Evolutionary conservation across 2,797 vertebrate species (phyloP), one percentile per base, ranked within the genome.

Genomic region (Neopelma chrysocephalum): DNA sequence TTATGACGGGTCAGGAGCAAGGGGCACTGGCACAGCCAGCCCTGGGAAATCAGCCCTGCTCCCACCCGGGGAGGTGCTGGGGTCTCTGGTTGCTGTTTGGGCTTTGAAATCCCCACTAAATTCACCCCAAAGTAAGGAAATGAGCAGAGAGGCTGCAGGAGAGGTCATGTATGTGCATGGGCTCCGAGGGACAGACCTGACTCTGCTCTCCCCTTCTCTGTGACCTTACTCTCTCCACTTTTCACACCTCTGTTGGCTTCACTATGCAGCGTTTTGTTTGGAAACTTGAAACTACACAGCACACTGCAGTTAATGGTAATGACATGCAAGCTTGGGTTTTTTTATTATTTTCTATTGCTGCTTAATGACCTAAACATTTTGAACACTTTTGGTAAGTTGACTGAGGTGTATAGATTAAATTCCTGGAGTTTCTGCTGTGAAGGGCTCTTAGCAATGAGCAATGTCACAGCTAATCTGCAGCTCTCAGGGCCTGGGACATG

Each of bases 361-460:
- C 54, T 89, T 96, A 95, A 89, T 89, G 91, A 84, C 83, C 87
- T 93, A 93, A 94, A 87, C 75, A 56, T 90, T 61, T 94, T 85
- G 53, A 95, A 71, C 32, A 21, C 58, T 88, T 94, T 73, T 71
- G 89, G 62, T 84, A 84, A 96, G n/a, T 89, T 93, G 95, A 64
- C 81, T 79, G 89, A 96, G 60, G 93, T 92, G 50, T 50, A 53
- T 25, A 62, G 65, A 94, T 94, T 68, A 72, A 92, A 81, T 91
- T 93, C 21, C 23, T 54, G 43, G 22, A 66, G 61, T n/a, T 90
- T 93, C 87, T 94, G 57, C 66, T 56, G 45, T 94, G 93, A 95
- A 95, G 69, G 82, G 8, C 90, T 91, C n/a, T 57, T 34, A 38
- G 57, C 23, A 56, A 40, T 64, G 82, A 95, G 68, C 80, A 91